These are phyloP conservation scores for Vanessa tameamea DNA, from an alignment of 1,140 invertebrate genomes.

Conservation along the genomic window DNA sequence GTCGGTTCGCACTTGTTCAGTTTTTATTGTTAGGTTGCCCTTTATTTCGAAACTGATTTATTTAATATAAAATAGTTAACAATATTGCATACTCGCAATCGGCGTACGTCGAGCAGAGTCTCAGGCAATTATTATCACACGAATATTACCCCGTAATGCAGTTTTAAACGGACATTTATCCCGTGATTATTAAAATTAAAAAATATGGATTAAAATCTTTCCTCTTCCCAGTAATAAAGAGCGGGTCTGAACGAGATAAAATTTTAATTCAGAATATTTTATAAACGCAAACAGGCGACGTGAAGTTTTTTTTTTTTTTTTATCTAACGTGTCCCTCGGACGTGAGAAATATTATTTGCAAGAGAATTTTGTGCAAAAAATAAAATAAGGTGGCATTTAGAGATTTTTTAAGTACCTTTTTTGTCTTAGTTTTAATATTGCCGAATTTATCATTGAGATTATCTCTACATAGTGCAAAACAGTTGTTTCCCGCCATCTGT, in stretches of 20 bases:
- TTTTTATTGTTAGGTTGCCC: too few species aligned
- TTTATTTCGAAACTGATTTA: too few species aligned
- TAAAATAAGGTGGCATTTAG: slow-evolving; percentile 30
- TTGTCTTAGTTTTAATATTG: too few species aligned
- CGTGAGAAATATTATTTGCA: slow-evolving; percentile 29
- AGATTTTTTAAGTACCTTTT: slow-evolving; percentile 23
- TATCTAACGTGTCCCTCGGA: slow-evolving; percentile 9
- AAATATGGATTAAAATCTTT: neutral
- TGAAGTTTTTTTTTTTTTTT: neutral
- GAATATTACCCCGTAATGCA: neutral
- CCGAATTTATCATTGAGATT: too few species aligned
- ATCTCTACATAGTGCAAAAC: too few species aligned
- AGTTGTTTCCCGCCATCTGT: too few species aligned
- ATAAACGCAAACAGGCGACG: slow-evolving; percentile 12
- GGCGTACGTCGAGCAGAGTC: too few species aligned
- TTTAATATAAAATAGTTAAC: too few species aligned
- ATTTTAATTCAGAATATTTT: slow-evolving; percentile 10
- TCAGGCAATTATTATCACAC: neutral
- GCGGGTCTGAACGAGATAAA: neutral
- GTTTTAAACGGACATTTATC: neutral
- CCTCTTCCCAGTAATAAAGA: slow-evolving; percentile 2
- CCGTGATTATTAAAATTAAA: neutral
- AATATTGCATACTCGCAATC: too few species aligned
- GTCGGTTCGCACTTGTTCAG: too few species aligned
- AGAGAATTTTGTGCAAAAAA: slow-evolving; percentile 28